A percentile compares a stretch with the other conserved stretches of the same genome.
Evolutionary conservation across 2,797 vertebrate genomes (phyloP).

Genomic region (Lagocephalus sceleratus): DNA sequence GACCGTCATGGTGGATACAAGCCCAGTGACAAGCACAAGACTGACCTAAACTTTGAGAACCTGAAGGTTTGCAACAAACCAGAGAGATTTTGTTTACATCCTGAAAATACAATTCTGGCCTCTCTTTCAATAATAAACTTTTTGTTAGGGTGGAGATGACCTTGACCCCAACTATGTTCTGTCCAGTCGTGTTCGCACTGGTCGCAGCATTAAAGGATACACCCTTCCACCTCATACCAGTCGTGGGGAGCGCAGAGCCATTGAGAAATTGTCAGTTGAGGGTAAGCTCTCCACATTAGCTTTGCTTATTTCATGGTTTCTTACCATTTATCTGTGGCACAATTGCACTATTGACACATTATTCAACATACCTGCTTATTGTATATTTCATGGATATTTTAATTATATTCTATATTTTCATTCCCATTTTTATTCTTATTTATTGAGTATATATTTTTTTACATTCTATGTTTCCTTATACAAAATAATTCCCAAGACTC

Average conservation of each 20-base stretch:
- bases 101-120: too few relatives aligned
- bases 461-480: too few relatives aligned
- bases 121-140: background rate
- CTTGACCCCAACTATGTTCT: constrained; percentile 95
- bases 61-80: constrained; percentile 69
- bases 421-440: too few relatives aligned
- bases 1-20: constrained; percentile 92
- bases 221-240: constrained; percentile 96
- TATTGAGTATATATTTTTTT: too few relatives aligned
- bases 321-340: too few relatives aligned
- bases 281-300: constrained; percentile 72
- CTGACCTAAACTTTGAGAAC: constrained; percentile 92
- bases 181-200: constrained; percentile 94
- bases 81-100: too few relatives aligned
- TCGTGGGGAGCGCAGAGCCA: constrained; percentile 87
- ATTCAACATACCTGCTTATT: too few relatives aligned
- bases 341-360: too few relatives aligned
- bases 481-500: too few relatives aligned
- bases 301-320: too few relatives aligned
- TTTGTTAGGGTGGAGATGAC: constrained; percentile 88
- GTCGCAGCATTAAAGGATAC: constrained; percentile 94
- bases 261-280: constrained; percentile 85
- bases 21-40: constrained; percentile 90
- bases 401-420: too few relatives aligned
- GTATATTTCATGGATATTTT: too few relatives aligned